Evolutionary conservation across 2,113 vertebrate genomes (phyloP), one percentile per base, ranked within the genome.

Genomic region (Laterallus jamaicensis): DNA sequence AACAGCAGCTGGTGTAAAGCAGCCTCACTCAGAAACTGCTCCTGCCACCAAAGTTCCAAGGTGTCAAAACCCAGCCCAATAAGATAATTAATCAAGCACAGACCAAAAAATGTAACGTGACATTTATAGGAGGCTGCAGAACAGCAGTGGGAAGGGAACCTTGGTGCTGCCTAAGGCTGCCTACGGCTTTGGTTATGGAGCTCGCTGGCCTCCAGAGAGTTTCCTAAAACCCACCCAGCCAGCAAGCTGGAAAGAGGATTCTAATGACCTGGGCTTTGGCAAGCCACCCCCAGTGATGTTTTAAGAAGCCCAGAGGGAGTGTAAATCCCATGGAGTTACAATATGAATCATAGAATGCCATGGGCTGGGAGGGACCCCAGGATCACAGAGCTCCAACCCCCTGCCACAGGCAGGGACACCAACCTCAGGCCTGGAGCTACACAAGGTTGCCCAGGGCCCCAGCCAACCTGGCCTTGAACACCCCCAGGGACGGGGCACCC

Each of bases 91-190:
- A 40, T 42, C 75, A 64, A 70, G 28, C 28, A 68, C 39, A 69
- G 62, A 60, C 32, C 25, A 80, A 54, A 54, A 86, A 80, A 28
- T 3, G 3, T 39, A 21, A 32, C 20, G 26, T 29, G n/a, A 29
- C 35, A 69, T 32, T 60, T 76, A 35, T 44, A 59, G 15, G 32
- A 26, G 35, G 15, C 29, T 52, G 21, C 3, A 74, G 37, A 82
- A 60, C 32, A 70, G 64, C 88, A 80, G 0, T 4, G 21, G 28
- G 55, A 59, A 64, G 6, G 52, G 84, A 78, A 55, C 15, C 19
- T 64, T 50, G 1, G 1, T 25, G 49, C 37, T 60, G 9, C 35
- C n/a, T 0, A 1, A 59, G 37, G 18, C 37, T 60, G 9, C 35
- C n/a, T 0, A 1, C 55, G 37, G 18, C n/a, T 70, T 49, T 56